Base-by-base conservation (phyloP, 2,888 invertebrate genomes). In the Stegophylla sp. region DNA sequence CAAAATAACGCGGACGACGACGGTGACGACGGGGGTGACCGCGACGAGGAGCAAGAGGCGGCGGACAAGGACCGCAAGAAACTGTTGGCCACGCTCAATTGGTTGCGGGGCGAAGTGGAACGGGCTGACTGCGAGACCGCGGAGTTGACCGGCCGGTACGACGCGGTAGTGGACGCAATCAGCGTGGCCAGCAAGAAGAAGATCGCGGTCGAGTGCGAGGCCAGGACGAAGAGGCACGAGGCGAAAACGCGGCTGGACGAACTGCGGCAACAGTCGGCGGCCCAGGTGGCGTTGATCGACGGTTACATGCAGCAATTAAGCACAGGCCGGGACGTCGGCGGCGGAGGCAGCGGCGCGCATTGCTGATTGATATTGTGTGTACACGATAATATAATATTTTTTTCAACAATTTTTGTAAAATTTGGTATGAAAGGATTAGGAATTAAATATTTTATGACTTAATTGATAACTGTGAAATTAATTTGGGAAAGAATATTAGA, bases 101-200 rank as follows among this genome's bases (percentile, higher is more conserved):
- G 77, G 77, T 15, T 77, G 23, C 77, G 69, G 34, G 15, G 69
- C 20, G 77, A 77, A 12, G 48, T 69, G 67, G 77, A 69, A 15
- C n/a, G 69, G 34, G 28, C 69, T 0, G 77, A 77, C 7, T 77
- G 77, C 59, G 77, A 77, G 59, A 69, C 56, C 67, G 5, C 23
- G 15, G n/a, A 15, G 26, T 69, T 77, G 10, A 20, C 9, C 34
- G n/a, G 61, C 4, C 43, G 59, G 45, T 34, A 59, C 53, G 77
- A 59, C 13, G 12, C 48, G 15, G 34, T 69, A 0, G 69, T 51
- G 56, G 61, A 48, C n/a, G 67, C 77, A 34, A 79, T 79, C 20
- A 61, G 20, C 3, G 20, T 7, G 28, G 59, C 48, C 7, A 34
- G 15, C 61, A 28, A 45, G 34, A 43, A 4, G 3, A 79, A 34